Evolutionary conservation across 2,113 vertebrate genomes (phyloP).

Genomic region (Nothoprocta pentlandii): DNA sequence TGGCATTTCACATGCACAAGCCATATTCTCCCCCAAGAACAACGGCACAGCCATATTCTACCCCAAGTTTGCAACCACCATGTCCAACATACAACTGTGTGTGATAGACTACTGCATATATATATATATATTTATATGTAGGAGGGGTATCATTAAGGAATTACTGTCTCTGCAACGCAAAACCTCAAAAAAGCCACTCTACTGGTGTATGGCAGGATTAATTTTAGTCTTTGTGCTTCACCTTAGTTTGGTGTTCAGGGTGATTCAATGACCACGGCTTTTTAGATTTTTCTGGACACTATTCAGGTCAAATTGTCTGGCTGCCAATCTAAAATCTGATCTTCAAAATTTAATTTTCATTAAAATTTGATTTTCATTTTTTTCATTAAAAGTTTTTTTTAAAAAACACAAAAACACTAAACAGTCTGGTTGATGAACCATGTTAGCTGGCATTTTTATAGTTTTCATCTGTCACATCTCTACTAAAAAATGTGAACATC

Average conservation of each 20-base stretch:
- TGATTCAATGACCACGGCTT: background rate
- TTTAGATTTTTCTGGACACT: background rate
- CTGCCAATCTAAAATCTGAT: background rate
- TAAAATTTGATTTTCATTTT: background rate
- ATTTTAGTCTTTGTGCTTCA: background rate
- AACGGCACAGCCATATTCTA: background rate
- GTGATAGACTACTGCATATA: background rate
- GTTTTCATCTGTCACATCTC: background rate
- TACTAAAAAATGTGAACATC: constrained; percentile 1
- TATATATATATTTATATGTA: background rate
- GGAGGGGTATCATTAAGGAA: background rate
- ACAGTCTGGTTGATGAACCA: background rate
- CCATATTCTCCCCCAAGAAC: background rate
- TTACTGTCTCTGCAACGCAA: background rate
- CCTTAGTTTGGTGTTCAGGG: background rate
- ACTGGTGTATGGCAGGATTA: background rate
- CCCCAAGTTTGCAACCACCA: rapidly evolving
- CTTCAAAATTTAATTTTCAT: background rate
- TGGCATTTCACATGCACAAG: background rate
- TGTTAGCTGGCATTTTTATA: background rate
- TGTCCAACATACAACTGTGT: background rate
- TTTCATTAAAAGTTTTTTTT: background rate
- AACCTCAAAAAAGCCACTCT: background rate
- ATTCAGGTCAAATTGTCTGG: background rate
- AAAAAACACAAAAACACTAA: background rate